phyloP scores from a whole-genome alignment of 2,797 vertebrate species.

The Scolopax bukidnonensis region DNA sequence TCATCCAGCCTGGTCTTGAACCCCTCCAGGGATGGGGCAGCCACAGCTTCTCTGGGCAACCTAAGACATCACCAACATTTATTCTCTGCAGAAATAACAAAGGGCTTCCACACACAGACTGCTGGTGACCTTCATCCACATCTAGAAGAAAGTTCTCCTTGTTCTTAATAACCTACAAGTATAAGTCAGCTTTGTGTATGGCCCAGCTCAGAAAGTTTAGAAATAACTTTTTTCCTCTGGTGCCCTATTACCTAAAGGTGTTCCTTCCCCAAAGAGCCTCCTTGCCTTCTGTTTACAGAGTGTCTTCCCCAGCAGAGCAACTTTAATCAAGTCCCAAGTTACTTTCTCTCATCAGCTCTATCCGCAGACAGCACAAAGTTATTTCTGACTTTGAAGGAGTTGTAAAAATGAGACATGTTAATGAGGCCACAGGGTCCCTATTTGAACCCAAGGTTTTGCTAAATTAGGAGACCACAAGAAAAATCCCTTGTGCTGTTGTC shows the following conservation, averaged over 20 bases:
- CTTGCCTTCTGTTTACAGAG: constrained; percentile 35
- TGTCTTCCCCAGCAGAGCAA: constrained; percentile 2
- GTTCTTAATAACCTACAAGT: neutral
- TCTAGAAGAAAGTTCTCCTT: neutral
- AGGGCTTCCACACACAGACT: neutral
- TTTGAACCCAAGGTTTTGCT: constrained; percentile 2
- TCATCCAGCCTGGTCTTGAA: too few relatives aligned
- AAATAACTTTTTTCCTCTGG: neutral
- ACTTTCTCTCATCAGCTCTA: constrained; percentile 30
- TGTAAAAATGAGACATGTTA: constrained; percentile 21
- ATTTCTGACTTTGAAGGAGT: neutral
- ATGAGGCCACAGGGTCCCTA: constrained; percentile 38
- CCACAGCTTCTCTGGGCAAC: too few relatives aligned
- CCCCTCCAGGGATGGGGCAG: too few relatives aligned
- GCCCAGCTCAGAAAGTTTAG: neutral
- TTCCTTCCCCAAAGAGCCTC: neutral
- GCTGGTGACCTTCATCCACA: neutral
- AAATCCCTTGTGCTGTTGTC: neutral
- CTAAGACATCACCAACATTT: neutral
- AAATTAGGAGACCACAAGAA: constrained; percentile 15
- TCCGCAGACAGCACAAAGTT: neutral
- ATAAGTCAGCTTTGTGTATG: neutral
- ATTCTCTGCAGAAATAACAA: neutral
- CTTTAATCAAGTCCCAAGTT: constrained; percentile 25
- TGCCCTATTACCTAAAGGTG: constrained; percentile 49